These are phyloP conservation scores for Melipona bicolor DNA, from an alignment of 2,888 invertebrate species.

Conservation along the genomic window DNA sequence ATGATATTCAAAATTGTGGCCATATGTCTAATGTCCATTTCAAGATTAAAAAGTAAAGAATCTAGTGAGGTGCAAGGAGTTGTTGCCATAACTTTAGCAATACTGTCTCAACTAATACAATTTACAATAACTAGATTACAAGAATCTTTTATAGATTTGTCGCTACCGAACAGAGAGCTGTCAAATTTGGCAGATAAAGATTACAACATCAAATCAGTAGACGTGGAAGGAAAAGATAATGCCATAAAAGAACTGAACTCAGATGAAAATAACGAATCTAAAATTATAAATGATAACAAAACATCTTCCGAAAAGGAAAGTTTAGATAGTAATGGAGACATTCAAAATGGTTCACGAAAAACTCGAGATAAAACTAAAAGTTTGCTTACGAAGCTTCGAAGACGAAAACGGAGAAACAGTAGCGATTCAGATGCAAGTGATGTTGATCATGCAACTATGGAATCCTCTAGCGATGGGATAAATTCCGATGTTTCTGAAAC, in stretches of 20 bases:
- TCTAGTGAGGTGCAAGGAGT: slow-evolving; percentile 93
- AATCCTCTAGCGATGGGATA: slow-evolving; percentile 79
- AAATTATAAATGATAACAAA: slow-evolving; percentile 42
- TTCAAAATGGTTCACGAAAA: slow-evolving; percentile 49
- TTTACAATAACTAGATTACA: slow-evolving; percentile 79
- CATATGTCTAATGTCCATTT: slow-evolving; percentile 92
- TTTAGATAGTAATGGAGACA: slow-evolving; percentile 56
- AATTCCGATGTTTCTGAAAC: slow-evolving; percentile 82
- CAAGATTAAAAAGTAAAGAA: slow-evolving; percentile 90
- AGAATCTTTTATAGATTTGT: slow-evolving; percentile 79
- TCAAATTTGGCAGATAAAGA: slow-evolving; percentile 23
- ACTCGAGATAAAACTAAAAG: slow-evolving; percentile 75
- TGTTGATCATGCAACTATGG: slow-evolving; percentile 68
- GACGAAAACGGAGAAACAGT: slow-evolving; percentile 79
- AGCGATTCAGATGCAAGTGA: slow-evolving; percentile 83
- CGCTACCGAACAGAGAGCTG: slow-evolving; percentile 77
- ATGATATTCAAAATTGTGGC: slow-evolving; percentile 93
- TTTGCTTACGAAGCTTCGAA: slow-evolving; percentile 79
- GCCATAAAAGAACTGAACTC: slow-evolving; percentile 9
- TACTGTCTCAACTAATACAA: slow-evolving; percentile 90
- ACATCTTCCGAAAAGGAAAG: slow-evolving; percentile 21
- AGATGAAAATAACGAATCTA: slow-evolving; percentile 32
- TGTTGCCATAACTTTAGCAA: slow-evolving; percentile 93
- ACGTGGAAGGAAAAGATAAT: slow-evolving; percentile 30
- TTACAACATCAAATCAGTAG: not conserved